Base-by-base conservation (phyloP, 2,888 invertebrate species). In the Steinernema scapterisci region DNA sequence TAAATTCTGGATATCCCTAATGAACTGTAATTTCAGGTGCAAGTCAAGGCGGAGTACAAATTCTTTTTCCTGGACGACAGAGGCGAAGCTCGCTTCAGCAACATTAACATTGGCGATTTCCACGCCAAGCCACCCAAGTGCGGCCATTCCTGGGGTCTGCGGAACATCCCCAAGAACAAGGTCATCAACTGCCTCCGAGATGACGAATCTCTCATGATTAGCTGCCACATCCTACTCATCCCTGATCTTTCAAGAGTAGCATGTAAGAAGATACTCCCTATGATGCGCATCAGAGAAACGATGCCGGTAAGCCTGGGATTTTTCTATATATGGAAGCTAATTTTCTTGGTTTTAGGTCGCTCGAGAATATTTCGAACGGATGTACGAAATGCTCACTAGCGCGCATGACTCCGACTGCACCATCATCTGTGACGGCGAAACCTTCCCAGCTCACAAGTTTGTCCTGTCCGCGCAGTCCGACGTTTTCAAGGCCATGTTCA, bases 71-170 rank as follows among this genome's bases (percentile, higher is more conserved):
- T 87, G 56, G 86, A 86, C 76, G 87, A 87, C 73, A 74, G 75
- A n/a, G 85, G 83, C 16, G 78, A 80, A 43, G 79, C 84, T 1
- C 79, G 82, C 21, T 87, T 87, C 77, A 80, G 79, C 70, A 88
- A 87, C 74, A 86, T 87, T 5, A 87, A 87, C 75, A 85, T 87
- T 44, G 87, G 87, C 43, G 87, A 87, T 27, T 87, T 87, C 76
- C 87, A 88, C 73, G 87, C 87, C 1, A 87, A 87, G 76, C 87
- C 87, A 27, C 83, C 85, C 19, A 87, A 87, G 78, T 85, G 87
- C 19, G 87, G 87, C 7, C 87, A 87, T 76, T 86, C 86, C 6
- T 87, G 87, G 87, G 87, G 87, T 0, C 79, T 87, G 21, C 78
- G 87, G 6, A 87, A 87, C 73, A 87, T 87, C 63, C 87, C 87